Base-by-base conservation (phyloP, 1,140 invertebrate species). In the Drosophila rhopaloa region DNA sequence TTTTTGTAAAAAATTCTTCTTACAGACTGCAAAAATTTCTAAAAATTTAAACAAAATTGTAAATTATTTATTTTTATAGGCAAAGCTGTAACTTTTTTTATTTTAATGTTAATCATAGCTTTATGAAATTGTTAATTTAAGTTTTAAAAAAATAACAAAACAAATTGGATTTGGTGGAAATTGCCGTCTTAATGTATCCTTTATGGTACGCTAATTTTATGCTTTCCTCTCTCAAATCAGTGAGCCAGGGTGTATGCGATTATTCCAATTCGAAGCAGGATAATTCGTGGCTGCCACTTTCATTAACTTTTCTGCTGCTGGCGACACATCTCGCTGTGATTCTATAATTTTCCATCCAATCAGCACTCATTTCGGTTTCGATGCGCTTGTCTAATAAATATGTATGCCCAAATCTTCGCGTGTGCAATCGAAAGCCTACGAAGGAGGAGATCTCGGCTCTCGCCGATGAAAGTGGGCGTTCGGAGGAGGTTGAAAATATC, bases 401-500 rank as follows among this genome's bases (percentile, higher is more conserved):
- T 65, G 57, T 67, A 55, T 67, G 72, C 66, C 81, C 55, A 58
- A 76, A 76, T 63, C 71, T 77, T 89, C 53, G 84, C 83, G 84
- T 89, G 84, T 50, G 53, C 56, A 77, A 77, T 71, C 40, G 67
- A 73, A 72, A 67, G 70, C 46, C 60, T 10, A 27, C 8, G 41
- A 41, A 29, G 47, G 47, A 43, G 54, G 24, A 7, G 53, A 56
- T 29, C 37, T 53, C 44, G 14, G 44, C 57, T 63, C 50, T 73
- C 37, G 27, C 71, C 62, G 84, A 88, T 84, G 84, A 89, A 89
- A 89, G 84, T 89, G 84, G 84, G 84, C 80, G 84, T 83, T n/a
- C 48, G 57, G 58, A 73, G 68, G 60, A 38, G 72, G 53, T 55
- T 51, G 13, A 67, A 75, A 65, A 56, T 57, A 80, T 67, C 61